Evolutionary conservation across 2,888 invertebrate genomes (phyloP).

Genomic region (Dryobotodes eremita): DNA sequence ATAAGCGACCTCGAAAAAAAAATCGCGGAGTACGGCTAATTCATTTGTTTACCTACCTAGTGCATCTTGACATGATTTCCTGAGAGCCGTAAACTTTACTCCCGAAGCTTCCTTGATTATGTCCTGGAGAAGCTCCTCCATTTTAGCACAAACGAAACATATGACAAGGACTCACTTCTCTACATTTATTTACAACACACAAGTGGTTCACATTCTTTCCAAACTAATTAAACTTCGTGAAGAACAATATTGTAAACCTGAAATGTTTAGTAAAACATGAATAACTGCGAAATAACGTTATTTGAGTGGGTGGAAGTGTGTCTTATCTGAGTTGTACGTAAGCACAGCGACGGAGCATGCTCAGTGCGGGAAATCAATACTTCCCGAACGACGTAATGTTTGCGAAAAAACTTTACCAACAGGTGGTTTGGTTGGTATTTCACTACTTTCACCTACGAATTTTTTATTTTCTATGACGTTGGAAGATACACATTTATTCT

Average conservation of each 20-base stretch:
- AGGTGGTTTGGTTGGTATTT: constrained; percentile 73
- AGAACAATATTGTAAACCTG: constrained; percentile 28
- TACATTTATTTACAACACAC: constrained; percentile 45
- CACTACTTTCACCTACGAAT: neutral
- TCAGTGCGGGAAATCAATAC: constrained; percentile 87
- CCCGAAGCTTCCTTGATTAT: constrained; percentile 96
- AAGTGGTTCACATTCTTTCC: constrained; percentile 36
- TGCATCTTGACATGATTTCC: constrained; percentile 95
- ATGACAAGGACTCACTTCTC: constrained; percentile 56
- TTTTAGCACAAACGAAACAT: constrained; percentile 76
- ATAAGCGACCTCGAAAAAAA: neutral
- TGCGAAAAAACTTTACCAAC: constrained; percentile 76
- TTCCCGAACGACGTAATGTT: constrained; percentile 66
- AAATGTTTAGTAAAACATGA: constrained; percentile 52
- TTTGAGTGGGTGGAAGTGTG: constrained; percentile 80
- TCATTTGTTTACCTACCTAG: constrained; percentile 38
- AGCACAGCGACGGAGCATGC: constrained; percentile 81
- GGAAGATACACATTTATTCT: constrained; percentile 1
- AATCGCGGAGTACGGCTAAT: neutral
- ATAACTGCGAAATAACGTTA: constrained; percentile 56
- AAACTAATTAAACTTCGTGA: constrained; percentile 37
- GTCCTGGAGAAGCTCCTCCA: constrained; percentile 97
- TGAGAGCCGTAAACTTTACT: constrained; percentile 93
- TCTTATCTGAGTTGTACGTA: constrained; percentile 80
- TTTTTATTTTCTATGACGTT: neutral